Evolutionary conservation across 2,797 vertebrate genomes (phyloP).

Genomic region (Hyperoplus lanceolatus): DNA sequence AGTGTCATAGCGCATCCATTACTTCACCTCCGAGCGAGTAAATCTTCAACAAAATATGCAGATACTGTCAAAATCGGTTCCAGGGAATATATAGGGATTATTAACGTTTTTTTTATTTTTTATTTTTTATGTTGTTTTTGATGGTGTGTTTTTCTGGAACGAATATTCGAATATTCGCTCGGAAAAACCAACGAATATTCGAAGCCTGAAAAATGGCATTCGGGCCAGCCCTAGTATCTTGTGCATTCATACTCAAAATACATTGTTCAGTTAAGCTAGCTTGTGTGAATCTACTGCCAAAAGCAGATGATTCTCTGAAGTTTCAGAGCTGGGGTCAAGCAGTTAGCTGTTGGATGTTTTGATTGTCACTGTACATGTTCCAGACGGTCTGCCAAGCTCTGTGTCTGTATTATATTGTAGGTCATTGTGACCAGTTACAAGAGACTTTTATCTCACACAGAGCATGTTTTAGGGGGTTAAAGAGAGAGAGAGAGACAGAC

Average conservation of each 20-base stretch:
- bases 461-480: constrained; percentile 31
- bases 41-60: too few species aligned
- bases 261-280: background rate
- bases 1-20: too few species aligned
- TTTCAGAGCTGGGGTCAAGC: background rate
- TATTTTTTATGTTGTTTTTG: too few species aligned
- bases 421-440: constrained; percentile 24
- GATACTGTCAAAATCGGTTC: too few species aligned
- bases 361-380: background rate
- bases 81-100: too few species aligned
- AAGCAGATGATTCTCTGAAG: constrained; percentile 11
- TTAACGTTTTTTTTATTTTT: too few species aligned
- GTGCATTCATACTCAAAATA: constrained; percentile 8
- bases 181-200: too few species aligned
- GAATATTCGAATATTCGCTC: too few species aligned
- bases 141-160: too few species aligned
- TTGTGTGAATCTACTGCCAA: background rate
- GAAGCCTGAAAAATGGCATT: too few species aligned
- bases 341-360: constrained; percentile 18
- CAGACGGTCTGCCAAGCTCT: background rate
- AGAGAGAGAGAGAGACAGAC: constrained; percentile 30
- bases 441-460: constrained; percentile 14
- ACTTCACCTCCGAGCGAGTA: too few species aligned
- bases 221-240: background rate
- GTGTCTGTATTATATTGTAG: constrained; percentile 7